A percentile compares a stretch with the other conserved stretches of the same genome.
Conservation (phyloP, 2,888 invertebrate genomes). For the Heliconius charithonia region DNA sequence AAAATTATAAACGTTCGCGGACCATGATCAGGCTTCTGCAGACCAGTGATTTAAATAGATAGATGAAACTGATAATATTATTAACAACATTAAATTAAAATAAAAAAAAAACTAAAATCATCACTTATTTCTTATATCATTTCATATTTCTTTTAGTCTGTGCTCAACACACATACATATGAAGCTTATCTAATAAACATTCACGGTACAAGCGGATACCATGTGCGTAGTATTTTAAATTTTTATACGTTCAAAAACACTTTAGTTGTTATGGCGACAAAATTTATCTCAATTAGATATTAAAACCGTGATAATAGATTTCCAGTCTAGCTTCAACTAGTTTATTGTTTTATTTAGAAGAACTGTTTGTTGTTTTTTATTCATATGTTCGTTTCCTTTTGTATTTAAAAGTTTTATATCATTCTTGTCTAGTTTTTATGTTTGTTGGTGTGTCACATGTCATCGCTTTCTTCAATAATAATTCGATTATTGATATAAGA, state of each 20-base stretch:
- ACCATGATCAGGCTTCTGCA: too few species aligned
- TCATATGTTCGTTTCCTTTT: background rate
- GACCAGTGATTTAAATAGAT: background rate
- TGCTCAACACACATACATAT: slow-evolving; percentile 28
- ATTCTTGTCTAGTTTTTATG: background rate
- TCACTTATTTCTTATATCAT: background rate
- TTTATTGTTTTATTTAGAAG: background rate
- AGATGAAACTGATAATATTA: background rate
- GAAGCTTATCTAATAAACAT: slow-evolving; percentile 40
- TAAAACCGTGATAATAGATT: slow-evolving; percentile 20
- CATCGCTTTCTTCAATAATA: too few species aligned
- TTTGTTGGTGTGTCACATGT: background rate
- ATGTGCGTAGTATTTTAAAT: slow-evolving; percentile 52
- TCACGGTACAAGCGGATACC: slow-evolving; percentile 43
- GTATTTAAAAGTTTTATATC: background rate
- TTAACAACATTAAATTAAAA: background rate
- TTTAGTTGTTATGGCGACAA: slow-evolving; percentile 48
- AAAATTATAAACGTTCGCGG: too few species aligned
- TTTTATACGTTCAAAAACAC: slow-evolving; percentile 44
- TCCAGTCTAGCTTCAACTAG: slow-evolving; percentile 16
- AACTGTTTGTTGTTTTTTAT: background rate
- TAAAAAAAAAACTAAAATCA: background rate
- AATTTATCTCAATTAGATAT: slow-evolving; percentile 35
- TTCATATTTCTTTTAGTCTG: slow-evolving; percentile 37
- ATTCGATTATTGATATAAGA: too few species aligned